These are phyloP conservation scores for Melanotaenia pygmaea DNA, from an alignment of 2,797 vertebrate genomes.

Conservation along the genomic window DNA sequence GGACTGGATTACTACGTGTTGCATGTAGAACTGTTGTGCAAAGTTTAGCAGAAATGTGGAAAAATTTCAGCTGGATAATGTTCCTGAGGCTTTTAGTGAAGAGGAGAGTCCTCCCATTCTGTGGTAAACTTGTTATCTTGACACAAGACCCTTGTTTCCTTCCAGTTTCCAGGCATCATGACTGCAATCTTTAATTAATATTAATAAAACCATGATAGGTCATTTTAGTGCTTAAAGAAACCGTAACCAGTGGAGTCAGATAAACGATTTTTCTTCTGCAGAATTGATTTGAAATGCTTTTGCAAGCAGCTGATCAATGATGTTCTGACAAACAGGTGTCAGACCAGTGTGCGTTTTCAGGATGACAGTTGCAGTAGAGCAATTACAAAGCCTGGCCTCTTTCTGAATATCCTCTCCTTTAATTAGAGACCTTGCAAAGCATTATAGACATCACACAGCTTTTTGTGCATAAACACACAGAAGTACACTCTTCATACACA, in stretches of 20 bases:
- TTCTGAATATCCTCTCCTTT: conserved; percentile 1
- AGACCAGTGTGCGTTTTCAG: not conserved
- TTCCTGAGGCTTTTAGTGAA: not conserved
- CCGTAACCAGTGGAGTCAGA: not conserved
- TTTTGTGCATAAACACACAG: conserved; percentile 12
- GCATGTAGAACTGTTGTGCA: not conserved
- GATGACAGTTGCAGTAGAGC: not conserved
- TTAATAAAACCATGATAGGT: not conserved
- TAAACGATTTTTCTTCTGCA: not conserved
- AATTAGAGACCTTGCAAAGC: not conserved
- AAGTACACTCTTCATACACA: conserved; percentile 10
- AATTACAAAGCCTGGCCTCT: no score
- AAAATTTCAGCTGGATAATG: not conserved
- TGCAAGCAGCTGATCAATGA: not conserved
- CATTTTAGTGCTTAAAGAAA: not conserved
- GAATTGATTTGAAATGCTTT: not conserved
- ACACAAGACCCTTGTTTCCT: not conserved
- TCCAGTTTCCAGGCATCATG: not conserved
- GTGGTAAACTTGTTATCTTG: not conserved
- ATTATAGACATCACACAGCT: conserved; percentile 1
- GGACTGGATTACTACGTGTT: not conserved
- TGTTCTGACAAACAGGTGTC: not conserved
- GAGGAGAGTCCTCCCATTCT: not conserved
- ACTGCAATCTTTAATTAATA: not conserved
- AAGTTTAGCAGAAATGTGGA: not conserved